A percentile compares a stretch with the other conserved stretches of the same genome.
These are phyloP conservation scores for Ameiurus melas DNA, from an alignment of 2,113 vertebrate species.

Conservation along the genomic window DNA sequence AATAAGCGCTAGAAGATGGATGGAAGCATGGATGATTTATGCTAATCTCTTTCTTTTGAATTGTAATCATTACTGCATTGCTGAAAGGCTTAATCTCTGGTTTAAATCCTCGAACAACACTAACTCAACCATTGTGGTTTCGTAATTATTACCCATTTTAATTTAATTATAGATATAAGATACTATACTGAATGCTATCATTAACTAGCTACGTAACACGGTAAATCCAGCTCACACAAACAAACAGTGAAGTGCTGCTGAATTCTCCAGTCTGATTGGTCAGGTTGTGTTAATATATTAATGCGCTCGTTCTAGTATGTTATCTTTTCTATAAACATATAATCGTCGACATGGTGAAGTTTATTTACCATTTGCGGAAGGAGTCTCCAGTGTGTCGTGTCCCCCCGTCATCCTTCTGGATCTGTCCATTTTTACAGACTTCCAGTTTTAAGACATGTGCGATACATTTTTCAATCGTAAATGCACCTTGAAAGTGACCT, in stretches of 20 bases:
- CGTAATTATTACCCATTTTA: background rate
- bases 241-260: background rate
- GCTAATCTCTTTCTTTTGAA: background rate
- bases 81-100: background rate
- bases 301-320: background rate
- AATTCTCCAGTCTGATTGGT: background rate
- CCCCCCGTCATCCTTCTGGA: background rate
- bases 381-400: background rate
- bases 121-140: background rate
- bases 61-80: background rate
- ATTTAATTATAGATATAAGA: background rate
- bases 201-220: background rate
- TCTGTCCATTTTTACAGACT: background rate
- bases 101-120: background rate
- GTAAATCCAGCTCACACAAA: background rate
- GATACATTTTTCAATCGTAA: background rate
- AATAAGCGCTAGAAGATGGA: too few relatives aligned
- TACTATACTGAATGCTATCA: background rate
- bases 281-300: background rate
- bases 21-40: too few relatives aligned
- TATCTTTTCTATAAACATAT: too few relatives aligned
- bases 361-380: too few relatives aligned
- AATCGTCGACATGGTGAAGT: too few relatives aligned
- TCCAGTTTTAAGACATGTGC: background rate
- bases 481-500: conserved; percentile 24